Evolutionary conservation across 2,888 invertebrate genomes (phyloP).

Genomic region (Eristalis pertinax): DNA sequence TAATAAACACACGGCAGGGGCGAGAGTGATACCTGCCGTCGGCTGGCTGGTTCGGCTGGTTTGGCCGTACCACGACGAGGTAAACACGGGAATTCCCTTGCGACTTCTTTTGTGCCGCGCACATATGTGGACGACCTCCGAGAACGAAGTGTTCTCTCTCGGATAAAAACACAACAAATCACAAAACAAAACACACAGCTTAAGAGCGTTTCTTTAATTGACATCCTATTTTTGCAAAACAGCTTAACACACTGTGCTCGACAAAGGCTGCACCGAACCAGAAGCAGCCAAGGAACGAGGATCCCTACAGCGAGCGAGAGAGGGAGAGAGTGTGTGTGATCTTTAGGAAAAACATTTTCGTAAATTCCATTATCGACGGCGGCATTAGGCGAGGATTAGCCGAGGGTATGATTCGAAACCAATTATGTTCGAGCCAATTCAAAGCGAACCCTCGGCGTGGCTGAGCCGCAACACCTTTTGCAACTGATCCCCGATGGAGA

Average conservation of each 20-base stretch:
- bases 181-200: slow-evolving; percentile 60
- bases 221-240: slow-evolving; percentile 72
- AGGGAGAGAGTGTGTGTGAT: slow-evolving; percentile 14
- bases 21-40: slow-evolving; percentile 61
- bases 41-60: slow-evolving; percentile 36
- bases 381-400: slow-evolving; percentile 67
- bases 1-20: slow-evolving; percentile 54
- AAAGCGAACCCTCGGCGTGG: slow-evolving; percentile 44
- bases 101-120: slow-evolving; percentile 10
- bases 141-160: slow-evolving; percentile 28
- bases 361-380: slow-evolving; percentile 70
- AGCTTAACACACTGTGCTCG: slow-evolving; percentile 11
- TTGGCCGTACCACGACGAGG: slow-evolving; percentile 65
- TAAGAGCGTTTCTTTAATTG: slow-evolving; percentile 72
- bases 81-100: slow-evolving; percentile 64
- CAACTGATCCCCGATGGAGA: slow-evolving; percentile 62
- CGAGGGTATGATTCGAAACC: slow-evolving; percentile 71
- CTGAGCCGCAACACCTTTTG: slow-evolving; percentile 47
- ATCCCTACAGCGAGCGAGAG: neutral
- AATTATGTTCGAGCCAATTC: slow-evolving; percentile 55
- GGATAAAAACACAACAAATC: slow-evolving; percentile 19
- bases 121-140: slow-evolving; percentile 32
- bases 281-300: neutral
- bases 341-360: slow-evolving; percentile 62
- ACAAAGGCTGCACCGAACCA: neutral